Conservation (phyloP, 1,140 invertebrate genomes). For the Diabrotica undecimpunctata region DNA sequence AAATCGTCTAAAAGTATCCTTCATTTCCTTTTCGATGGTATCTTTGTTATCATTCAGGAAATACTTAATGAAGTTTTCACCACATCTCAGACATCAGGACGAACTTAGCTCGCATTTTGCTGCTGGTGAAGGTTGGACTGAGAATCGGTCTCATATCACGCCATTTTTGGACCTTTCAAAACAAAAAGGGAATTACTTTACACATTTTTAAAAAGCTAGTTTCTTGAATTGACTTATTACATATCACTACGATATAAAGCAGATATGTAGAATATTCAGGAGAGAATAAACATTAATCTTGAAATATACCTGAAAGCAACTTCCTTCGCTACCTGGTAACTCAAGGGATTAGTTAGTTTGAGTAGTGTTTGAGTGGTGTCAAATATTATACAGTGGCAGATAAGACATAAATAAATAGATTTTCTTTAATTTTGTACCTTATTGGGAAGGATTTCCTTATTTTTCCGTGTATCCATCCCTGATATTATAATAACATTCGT, state of each 20-base stretch:
- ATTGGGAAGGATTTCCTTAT: no score
- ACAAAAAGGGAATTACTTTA: background rate
- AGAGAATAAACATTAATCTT: no score
- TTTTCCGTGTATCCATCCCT: no score
- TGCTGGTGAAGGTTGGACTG: conserved; percentile 46
- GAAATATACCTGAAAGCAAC: no score
- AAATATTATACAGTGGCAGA: no score
- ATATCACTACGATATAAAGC: background rate
- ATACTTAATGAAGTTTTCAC: conserved; percentile 24
- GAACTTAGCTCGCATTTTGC: conserved; percentile 46
- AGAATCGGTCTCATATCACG: conserved; percentile 43
- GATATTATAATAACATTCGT: no score
- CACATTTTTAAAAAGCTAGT: background rate
- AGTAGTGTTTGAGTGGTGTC: no score
- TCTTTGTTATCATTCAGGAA: conserved; percentile 27
- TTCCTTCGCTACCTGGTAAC: no score
- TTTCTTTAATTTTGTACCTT: no score
- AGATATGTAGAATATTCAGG: no score
- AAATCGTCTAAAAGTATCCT: conserved; percentile 31
- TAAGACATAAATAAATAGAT: no score
- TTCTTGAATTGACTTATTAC: background rate
- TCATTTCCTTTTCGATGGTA: conserved; percentile 27
- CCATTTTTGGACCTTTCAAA: conserved; percentile 42
- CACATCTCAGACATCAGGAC: conserved; percentile 35
- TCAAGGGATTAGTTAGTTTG: no score